Evolutionary conservation across 2,888 invertebrate species (phyloP).

Genomic region (Empis stercorea): DNA sequence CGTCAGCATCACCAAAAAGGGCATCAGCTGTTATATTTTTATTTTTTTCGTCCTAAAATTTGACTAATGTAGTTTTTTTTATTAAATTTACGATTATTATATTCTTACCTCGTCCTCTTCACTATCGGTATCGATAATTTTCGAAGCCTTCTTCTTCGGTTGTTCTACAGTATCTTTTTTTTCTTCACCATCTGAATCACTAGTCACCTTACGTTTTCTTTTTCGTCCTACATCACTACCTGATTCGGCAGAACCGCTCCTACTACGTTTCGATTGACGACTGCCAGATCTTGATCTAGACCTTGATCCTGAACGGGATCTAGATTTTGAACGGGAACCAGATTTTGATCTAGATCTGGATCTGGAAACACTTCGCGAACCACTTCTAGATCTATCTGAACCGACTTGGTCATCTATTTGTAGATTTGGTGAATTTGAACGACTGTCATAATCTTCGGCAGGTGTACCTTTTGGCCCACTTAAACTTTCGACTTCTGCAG

Average conservation of each 20-base stretch:
- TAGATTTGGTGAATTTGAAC: conserved; percentile 40
- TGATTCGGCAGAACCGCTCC: conserved; percentile 27
- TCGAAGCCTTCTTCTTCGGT: conserved; percentile 32
- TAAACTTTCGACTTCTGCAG: too few relatives aligned
- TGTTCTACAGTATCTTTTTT: not conserved
- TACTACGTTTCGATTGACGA: conserved; percentile 18
- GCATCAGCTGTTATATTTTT: conserved; percentile 53
- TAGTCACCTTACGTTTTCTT: conserved; percentile 37
- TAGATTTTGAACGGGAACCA: conserved; percentile 14
- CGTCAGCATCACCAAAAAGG: conserved; percentile 86
- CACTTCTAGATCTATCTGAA: conserved; percentile 24
- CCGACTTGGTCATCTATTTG: conserved; percentile 38
- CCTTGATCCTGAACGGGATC: conserved; percentile 16
- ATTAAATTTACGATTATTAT: not conserved
- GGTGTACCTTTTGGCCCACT: not conserved
- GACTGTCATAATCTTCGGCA: conserved; percentile 31
- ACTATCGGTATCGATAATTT: conserved; percentile 53
- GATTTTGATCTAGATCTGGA: conserved; percentile 14
- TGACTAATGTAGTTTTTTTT: too few relatives aligned
- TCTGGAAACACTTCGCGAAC: conserved; percentile 23
- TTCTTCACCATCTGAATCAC: conserved; percentile 36
- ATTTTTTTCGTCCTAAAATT: conserved; percentile 13
- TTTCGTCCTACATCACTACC: conserved; percentile 28
- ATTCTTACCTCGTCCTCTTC: conserved; percentile 41
- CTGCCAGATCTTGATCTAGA: conserved; percentile 10